Evolutionary conservation across 2,797 vertebrate genomes (phyloP), one percentile per base, ranked within the genome.

Genomic region (Trematomus bernacchii): DNA sequence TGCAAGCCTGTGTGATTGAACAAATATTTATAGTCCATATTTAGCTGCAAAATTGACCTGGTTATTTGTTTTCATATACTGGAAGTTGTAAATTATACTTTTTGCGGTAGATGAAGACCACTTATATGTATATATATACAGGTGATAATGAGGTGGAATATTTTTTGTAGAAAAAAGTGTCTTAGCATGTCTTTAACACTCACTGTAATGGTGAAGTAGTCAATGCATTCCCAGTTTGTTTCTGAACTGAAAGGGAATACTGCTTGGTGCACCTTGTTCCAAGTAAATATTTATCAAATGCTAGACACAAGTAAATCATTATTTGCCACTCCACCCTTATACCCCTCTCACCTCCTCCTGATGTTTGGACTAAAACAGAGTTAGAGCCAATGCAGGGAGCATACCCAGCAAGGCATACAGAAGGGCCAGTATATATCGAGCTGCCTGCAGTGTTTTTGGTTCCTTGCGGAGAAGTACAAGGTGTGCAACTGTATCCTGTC

Each of bases 261-360:
- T 85, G 66, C 90, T 85, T 43, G 80, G 85, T 62, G 68, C 82
- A 86, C 77, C 81, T 76, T 81, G 84, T 90, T 74, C 88, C 87
- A 84, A 82, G 93, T 93, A 93, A 95, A 95, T 95, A 95, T 95
- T 96, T 95, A 90, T 93, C 85, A 94, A 91, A 90, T 92, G 79
- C 73, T 86, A 84, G 78, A 92, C 87, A 97, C 97, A 97, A 94
- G 90, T 84, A 81, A 73, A 84, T 87, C 94, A 94, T 97, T 96
- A 92, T 98, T 92, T 92, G 87, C 80, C 77, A 73, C 85, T 92
- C 89, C 92, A 88, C 92, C 86, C 81, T 18, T 85, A 90, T 86
- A 90, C 92, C 85, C 88, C 87, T 84, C 85, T 91, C 90, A 84
- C 85, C 87, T 84, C 83, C 79, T 81, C 88, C 95, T 94, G 92